Evolutionary conservation across 2,888 invertebrate species (phyloP).

Genomic region (Celastrina argiolus): DNA sequence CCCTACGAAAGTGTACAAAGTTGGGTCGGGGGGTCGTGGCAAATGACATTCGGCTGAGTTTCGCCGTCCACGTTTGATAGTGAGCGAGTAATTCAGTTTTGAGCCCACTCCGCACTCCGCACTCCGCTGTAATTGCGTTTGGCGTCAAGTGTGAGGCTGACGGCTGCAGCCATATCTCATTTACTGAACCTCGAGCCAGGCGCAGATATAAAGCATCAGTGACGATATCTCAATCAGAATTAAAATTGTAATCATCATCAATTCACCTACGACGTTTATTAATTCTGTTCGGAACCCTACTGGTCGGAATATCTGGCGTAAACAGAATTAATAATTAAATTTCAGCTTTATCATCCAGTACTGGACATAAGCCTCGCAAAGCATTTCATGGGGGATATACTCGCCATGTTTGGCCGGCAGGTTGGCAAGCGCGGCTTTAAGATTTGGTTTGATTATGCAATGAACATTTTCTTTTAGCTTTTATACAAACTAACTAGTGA

Average conservation of each 20-base stretch:
- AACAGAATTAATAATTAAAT: no score
- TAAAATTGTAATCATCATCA: neutral
- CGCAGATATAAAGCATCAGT: neutral
- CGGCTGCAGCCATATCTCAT: neutral
- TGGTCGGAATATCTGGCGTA: no score
- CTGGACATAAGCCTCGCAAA: no score
- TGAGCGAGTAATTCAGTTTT: conserved; percentile 27
- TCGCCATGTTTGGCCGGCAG: no score
- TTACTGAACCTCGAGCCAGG: neutral
- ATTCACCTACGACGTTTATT: no score
- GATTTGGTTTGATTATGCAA: no score
- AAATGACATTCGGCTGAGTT: conserved; percentile 49
- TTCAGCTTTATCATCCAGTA: no score
- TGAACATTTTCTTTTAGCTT: no score
- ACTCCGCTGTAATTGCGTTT: conserved; percentile 13
- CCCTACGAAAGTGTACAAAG: conserved; percentile 23
- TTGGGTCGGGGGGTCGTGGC: conserved; percentile 29
- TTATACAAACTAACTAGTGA: no score
- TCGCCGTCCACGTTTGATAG: conserved; percentile 30
- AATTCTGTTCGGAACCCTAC: no score
- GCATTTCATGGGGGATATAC: no score
- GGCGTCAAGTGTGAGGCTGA: conserved; percentile 13
- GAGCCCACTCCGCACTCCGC: conserved; percentile 20
- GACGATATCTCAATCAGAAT: neutral
- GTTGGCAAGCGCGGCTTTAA: no score